Percentiles rank a stretch among this genome's conserved stretches.
Evolutionary conservation across 2,113 vertebrate genomes (phyloP).

Genomic region (Dasyprocta punctata): DNA sequence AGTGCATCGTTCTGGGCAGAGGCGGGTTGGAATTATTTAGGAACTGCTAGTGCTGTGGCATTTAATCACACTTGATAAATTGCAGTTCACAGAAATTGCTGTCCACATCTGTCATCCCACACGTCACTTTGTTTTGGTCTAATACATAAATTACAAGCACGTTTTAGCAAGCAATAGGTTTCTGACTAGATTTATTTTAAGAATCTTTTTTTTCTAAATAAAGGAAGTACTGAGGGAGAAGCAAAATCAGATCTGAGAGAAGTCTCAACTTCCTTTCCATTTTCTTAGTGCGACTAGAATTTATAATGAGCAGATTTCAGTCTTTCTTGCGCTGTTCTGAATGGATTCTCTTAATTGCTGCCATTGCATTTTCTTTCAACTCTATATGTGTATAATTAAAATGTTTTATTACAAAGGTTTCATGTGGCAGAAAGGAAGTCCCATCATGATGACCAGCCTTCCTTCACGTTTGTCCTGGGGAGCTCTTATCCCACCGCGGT

Average conservation of each 20-base stretch:
- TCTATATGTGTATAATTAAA: constrained; percentile 62
- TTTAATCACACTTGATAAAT: background rate
- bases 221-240: background rate
- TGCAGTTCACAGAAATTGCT: constrained; percentile 20
- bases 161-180: background rate
- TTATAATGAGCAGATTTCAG: background rate
- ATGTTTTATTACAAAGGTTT: constrained; percentile 62
- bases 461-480: constrained; percentile 40
- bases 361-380: constrained; percentile 51
- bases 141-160: background rate
- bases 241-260: background rate
- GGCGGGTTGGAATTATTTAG: background rate
- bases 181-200: background rate
- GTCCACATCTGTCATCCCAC: background rate
- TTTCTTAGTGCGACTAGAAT: constrained; percentile 39
- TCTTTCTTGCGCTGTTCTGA: constrained; percentile 33
- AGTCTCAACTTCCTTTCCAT: background rate
- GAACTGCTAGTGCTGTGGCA: background rate
- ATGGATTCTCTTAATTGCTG: constrained; percentile 56
- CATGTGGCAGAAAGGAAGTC: background rate
- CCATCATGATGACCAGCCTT: constrained; percentile 26
- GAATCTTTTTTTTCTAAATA: background rate
- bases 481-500: background rate
- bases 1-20: background rate
- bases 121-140: constrained; percentile 15